A percentile compares a stretch with the other conserved stretches of the same genome.
phyloP scores from a whole-genome alignment of 2,797 vertebrate genomes.

The Sebastes vulpes region DNA sequence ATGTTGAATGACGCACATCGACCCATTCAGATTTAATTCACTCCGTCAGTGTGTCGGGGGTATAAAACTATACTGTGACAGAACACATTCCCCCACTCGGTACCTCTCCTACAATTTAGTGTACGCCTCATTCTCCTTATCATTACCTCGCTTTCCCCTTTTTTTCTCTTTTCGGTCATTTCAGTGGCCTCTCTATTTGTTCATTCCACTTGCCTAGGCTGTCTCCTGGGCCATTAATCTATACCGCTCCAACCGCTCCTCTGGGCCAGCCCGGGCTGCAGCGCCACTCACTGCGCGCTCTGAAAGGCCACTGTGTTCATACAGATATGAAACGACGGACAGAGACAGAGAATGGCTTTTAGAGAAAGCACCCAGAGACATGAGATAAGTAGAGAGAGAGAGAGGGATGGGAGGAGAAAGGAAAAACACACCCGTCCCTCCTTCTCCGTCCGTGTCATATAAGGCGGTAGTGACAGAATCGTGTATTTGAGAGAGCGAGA shows the following conservation, averaged over 20 bases:
- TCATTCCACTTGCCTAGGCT: constrained; percentile 73
- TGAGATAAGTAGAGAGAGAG: constrained; percentile 58
- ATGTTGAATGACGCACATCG: constrained; percentile 1
- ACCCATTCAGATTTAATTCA: constrained; percentile 26
- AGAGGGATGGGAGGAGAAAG: constrained; percentile 22
- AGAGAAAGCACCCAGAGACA: constrained; percentile 55
- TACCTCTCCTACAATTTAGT: constrained; percentile 32
- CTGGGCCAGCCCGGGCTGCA: constrained; percentile 57
- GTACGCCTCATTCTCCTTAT: constrained; percentile 57
- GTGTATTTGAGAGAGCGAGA: constrained; percentile 47
- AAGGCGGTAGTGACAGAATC: constrained; percentile 53
- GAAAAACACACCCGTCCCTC: constrained; percentile 11
- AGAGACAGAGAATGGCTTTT: constrained; percentile 72
- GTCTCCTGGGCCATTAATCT: constrained; percentile 83
- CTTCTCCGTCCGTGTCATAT: constrained; percentile 25
- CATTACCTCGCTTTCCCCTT: constrained; percentile 23
- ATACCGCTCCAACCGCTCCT: constrained; percentile 68
- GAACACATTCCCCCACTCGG: constrained; percentile 33
- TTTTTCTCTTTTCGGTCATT: constrained; percentile 45
- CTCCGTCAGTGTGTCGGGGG: constrained; percentile 12
- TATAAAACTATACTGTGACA: constrained; percentile 37
- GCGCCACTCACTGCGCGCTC: constrained; percentile 58
- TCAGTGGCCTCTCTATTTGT: constrained; percentile 69
- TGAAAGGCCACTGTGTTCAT: constrained; percentile 76
- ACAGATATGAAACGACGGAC: constrained; percentile 70